phyloP scores from a whole-genome alignment of 1,140 invertebrate genomes.

The Leptinotarsa lineolata region DNA sequence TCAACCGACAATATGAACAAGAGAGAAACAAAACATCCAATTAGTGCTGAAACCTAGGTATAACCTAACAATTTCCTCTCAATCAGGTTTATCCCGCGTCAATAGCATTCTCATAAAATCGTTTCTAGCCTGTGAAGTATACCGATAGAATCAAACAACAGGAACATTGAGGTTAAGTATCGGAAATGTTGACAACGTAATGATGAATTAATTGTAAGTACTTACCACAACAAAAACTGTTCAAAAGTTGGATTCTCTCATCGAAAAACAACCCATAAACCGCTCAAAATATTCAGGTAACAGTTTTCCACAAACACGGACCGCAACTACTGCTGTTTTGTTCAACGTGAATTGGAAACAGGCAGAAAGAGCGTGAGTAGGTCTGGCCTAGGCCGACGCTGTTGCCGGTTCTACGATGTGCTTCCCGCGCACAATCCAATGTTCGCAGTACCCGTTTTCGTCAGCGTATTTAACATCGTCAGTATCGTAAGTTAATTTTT shows the following conservation, averaged over 20 bases:
- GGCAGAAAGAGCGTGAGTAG: constrained; percentile 4
- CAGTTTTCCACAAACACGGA: constrained; percentile 2
- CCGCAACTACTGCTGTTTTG: constrained; percentile 5
- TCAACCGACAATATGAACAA: too few species aligned
- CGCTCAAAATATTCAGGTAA: neutral
- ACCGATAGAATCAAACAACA: too few species aligned
- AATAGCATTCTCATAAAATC: too few species aligned
- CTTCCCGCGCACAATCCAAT: constrained; percentile 21
- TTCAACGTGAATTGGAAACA: constrained; percentile 20
- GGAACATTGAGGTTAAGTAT: neutral
- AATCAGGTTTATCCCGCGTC: too few species aligned
- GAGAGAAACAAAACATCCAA: too few species aligned
- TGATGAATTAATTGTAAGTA: neutral
- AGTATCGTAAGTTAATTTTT: constrained; percentile 26
- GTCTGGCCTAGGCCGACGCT: neutral
- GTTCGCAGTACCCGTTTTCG: constrained; percentile 25
- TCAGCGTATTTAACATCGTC: constrained; percentile 26
- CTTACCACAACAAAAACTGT: neutral
- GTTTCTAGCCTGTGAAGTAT: too few species aligned
- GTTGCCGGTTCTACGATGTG: constrained; percentile 12
- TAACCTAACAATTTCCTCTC: too few species aligned
- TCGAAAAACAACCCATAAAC: constrained; percentile 1
- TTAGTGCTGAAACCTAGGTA: too few species aligned
- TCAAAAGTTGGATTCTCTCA: neutral
- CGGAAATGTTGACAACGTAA: neutral